Percentiles rank a stretch among this genome's conserved stretches.
Evolutionary conservation across 1,140 invertebrate species (phyloP).

Genomic region (Littorina saxatilis): DNA sequence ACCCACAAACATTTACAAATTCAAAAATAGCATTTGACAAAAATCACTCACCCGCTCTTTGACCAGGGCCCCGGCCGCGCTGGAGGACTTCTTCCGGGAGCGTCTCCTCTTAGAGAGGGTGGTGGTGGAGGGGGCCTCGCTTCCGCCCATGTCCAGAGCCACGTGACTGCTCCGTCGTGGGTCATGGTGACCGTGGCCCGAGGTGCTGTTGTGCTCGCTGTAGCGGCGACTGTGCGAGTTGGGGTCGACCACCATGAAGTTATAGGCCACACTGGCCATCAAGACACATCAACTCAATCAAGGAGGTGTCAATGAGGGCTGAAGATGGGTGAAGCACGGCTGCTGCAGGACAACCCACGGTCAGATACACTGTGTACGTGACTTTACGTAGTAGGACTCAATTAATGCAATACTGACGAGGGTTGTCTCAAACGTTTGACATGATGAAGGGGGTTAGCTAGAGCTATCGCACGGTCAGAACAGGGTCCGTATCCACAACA

Average conservation of each 20-base stretch:
- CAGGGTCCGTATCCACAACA: too few species aligned
- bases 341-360: neutral
- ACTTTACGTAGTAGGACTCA: neutral
- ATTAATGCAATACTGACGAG: neutral
- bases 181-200: conserved; percentile 28
- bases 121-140: neutral
- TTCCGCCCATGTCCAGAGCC: conserved; percentile 28
- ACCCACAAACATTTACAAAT: neutral
- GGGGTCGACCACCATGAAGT: conserved; percentile 54
- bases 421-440: neutral
- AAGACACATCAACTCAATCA: neutral
- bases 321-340: neutral
- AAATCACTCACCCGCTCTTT: conserved; percentile 46
- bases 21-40: neutral
- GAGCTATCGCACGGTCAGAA: too few species aligned
- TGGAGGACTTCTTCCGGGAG: conserved; percentile 41
- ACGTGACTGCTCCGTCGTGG: conserved; percentile 27
- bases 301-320: neutral
- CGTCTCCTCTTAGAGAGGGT: conserved; percentile 23
- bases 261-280: conserved; percentile 57
- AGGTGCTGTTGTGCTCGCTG: conserved; percentile 32
- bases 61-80: neutral
- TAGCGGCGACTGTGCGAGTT: conserved; percentile 51
- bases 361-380: too few species aligned
- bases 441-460: neutral